Conservation (phyloP, 2,888 invertebrate genomes). For the Deilephila elpenor region DNA sequence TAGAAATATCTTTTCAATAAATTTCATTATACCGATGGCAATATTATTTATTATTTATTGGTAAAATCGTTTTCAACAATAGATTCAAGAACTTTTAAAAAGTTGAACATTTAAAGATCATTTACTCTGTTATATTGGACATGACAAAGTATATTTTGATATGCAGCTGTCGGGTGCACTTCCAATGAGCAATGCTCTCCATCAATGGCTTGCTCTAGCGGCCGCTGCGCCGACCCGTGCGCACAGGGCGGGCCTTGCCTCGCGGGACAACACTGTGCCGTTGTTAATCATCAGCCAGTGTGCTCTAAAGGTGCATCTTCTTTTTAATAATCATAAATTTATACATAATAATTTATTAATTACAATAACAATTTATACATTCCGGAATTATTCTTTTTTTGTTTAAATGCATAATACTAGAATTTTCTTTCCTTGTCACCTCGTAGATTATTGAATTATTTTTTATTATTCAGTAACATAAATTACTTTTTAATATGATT, state of each 20-base stretch:
- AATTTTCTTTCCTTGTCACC: no score
- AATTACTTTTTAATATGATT: no score
- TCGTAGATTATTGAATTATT: no score
- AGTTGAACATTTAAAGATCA: not conserved
- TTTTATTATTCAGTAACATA: no score
- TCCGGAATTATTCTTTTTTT: not conserved
- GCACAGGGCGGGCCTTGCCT: slow-evolving; percentile 89
- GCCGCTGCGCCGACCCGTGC: slow-evolving; percentile 93
- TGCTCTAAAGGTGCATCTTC: slow-evolving; percentile 88
- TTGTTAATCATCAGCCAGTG: slow-evolving; percentile 92
- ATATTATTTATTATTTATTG: no score
- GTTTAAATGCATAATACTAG: no score
- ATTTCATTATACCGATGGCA: no score
- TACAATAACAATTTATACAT: not conserved
- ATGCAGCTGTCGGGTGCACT: slow-evolving; percentile 91
- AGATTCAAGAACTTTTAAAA: not conserved
- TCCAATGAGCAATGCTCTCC: slow-evolving; percentile 91
- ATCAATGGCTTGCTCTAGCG: slow-evolving; percentile 91
- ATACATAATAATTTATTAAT: not conserved
- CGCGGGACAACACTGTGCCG: slow-evolving; percentile 91
- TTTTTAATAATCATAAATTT: not conserved
- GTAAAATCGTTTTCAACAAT: no score
- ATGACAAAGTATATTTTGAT: slow-evolving; percentile 38
- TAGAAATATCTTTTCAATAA: no score
- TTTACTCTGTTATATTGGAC: not conserved